Percentiles rank a stretch among this genome's conserved stretches.
phyloP scores from a whole-genome alignment of 2,888 invertebrate species.

The Epirrita christyi region DNA sequence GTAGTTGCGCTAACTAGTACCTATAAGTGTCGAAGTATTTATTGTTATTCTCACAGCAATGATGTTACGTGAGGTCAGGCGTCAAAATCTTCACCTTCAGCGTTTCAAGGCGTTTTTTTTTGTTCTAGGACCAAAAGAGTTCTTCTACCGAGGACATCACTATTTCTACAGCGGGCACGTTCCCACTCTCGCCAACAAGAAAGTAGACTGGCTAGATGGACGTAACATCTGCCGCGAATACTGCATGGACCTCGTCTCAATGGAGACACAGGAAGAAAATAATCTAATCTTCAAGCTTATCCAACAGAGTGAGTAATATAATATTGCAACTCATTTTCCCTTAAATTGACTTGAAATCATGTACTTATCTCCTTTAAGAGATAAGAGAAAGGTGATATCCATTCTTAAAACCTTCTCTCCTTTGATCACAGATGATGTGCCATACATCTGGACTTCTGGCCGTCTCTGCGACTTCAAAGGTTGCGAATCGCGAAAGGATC shows the following conservation, averaged over 20 bases:
- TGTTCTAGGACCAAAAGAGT: conserved; percentile 92
- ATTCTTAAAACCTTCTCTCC: conserved; percentile 3
- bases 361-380: no score
- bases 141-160: conserved; percentile 93
- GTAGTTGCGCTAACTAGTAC: conserved; percentile 43
- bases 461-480: conserved; percentile 97
- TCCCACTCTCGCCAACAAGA: conserved; percentile 90
- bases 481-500: conserved; percentile 93
- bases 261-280: conserved; percentile 96
- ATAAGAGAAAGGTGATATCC: no score
- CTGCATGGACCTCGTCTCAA: conserved; percentile 96
- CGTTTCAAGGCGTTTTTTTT: conserved; percentile 29
- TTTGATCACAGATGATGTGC: conserved; percentile 89
- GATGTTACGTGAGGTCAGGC: conserved; percentile 49
- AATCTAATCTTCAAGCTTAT: conserved; percentile 95
- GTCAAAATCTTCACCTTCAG: conserved; percentile 35
- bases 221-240: conserved; percentile 96
- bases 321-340: not conserved
- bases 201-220: conserved; percentile 95
- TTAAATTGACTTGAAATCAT: no score
- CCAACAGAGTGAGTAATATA: conserved; percentile 87
- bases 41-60: conserved; percentile 40
- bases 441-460: conserved; percentile 97
- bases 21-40: conserved; percentile 36
- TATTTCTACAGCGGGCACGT: conserved; percentile 95